These are phyloP conservation scores for Xiphophorus hellerii DNA, from an alignment of 2,113 vertebrate species.

Conservation along the genomic window DNA sequence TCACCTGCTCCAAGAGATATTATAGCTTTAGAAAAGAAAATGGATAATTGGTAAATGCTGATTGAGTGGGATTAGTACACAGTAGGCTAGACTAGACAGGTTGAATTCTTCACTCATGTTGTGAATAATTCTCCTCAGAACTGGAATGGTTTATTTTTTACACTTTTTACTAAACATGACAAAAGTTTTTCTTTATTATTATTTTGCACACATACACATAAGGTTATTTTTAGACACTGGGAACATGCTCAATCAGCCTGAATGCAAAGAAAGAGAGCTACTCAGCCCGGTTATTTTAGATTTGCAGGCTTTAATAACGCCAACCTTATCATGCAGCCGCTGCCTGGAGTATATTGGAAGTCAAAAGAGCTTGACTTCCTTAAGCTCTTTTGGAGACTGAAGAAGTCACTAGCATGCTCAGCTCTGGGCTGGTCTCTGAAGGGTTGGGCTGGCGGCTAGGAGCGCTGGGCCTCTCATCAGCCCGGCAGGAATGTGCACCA, in stretches of 20 bases:
- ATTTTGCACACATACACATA: conserved; percentile 28
- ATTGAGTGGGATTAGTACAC: too few species aligned
- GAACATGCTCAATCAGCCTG: conserved; percentile 1
- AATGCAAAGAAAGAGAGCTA: conserved; percentile 12
- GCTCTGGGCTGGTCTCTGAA: conserved; percentile 50
- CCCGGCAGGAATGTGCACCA: conserved; percentile 95
- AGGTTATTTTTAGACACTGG: conserved; percentile 14
- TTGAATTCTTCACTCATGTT: too few species aligned
- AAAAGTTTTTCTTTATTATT: conserved; percentile 14
- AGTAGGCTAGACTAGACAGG: too few species aligned
- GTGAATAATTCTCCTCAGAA: conserved; percentile 9
- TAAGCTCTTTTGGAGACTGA: conserved; percentile 46
- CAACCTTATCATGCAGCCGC: conserved; percentile 13
- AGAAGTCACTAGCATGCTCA: conserved; percentile 76
- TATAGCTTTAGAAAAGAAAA: not conserved
- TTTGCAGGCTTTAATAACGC: conserved; percentile 13
- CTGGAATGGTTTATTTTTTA: conserved; percentile 50
- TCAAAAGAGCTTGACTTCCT: too few species aligned
- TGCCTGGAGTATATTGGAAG: conserved; percentile 23
- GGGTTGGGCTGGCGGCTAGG: conserved; percentile 75
- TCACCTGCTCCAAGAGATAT: not conserved
- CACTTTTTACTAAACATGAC: conserved; percentile 45
- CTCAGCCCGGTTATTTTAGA: conserved; percentile 20
- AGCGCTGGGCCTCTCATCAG: conserved; percentile 82
- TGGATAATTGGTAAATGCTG: too few species aligned